A percentile compares a stretch with the other conserved stretches of the same genome.
Conservation (phyloP, 2,797 vertebrate genomes). For the Periparus ater region DNA sequence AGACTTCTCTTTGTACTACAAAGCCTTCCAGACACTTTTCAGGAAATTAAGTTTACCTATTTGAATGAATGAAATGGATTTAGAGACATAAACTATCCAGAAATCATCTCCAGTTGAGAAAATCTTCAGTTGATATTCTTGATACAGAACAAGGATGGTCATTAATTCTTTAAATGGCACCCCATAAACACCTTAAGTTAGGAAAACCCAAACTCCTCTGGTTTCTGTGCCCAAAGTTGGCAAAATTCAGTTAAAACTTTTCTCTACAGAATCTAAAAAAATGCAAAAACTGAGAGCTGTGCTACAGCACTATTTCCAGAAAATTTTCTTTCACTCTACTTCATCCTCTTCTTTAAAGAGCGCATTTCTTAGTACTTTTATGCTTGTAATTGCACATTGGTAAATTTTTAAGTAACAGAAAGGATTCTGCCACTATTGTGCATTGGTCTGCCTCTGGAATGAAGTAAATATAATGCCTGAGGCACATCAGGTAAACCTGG, state of each 20-base stretch:
- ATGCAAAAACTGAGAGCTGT: background rate
- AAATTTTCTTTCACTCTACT: background rate
- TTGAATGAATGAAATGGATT: background rate
- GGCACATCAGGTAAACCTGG: background rate
- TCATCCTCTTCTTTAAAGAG: background rate
- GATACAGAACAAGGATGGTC: background rate
- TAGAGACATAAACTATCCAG: background rate
- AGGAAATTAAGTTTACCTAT: background rate
- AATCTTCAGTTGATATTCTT: background rate
- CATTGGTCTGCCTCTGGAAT: background rate
- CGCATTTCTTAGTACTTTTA: background rate
- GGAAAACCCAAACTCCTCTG: background rate
- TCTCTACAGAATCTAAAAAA: background rate
- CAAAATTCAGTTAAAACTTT: background rate
- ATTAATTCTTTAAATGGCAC: background rate
- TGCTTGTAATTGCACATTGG: background rate
- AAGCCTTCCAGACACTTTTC: background rate
- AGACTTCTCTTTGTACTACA: background rate
- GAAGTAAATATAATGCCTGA: background rate
- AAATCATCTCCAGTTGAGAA: background rate
- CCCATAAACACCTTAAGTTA: background rate
- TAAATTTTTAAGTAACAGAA: background rate
- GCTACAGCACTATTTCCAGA: background rate
- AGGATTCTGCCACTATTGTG: background rate
- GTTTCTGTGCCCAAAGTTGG: background rate